Evolutionary conservation across 2,797 vertebrate species (phyloP), one percentile per base, ranked within the genome.

Genomic region (Chaetodon trifasciatus): DNA sequence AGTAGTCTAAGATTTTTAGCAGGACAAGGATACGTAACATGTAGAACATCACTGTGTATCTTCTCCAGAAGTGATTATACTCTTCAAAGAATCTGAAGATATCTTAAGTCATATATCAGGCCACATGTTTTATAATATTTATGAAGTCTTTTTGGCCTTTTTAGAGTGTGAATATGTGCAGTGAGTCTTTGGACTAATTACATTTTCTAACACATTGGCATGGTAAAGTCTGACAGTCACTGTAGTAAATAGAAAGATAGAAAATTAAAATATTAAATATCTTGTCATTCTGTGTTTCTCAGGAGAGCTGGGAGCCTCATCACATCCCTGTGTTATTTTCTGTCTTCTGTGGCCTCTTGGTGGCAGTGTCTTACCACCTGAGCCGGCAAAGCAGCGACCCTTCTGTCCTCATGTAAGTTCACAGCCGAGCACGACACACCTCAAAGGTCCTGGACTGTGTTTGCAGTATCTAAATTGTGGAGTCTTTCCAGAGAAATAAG

Each of bases 271-370:
- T 44, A 55, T n/a, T 15, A 2, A 32, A 53, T 46, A 2, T 44
- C 17, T 44, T 6, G 39, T 76, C 0, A 1, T 70, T 70, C 1
- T 66, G 0, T 79, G 40, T 44, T 47, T 85, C 70, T 46, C 80
- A 99, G 98, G 98, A 99, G 93, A 96, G 96, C 2, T 99, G 98
- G 98, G 98, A 99, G 92, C 97, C 97, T 65, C 98, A 99, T 65
- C 98, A 99, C 95, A 98, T 99, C 95, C 98, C 98, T 10, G 98
- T 99, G 65, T 95, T 99, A 63, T 99, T 99, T 88, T 99, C 98
- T 7, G 93, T 99, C 76, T 99, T 99, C 91, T 99, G 98, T 91
- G 98, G 98, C 87, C 97, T 99, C 67, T 90, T 99, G 94, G 98
- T 99, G 93, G 98, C 98, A 6, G 90, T 98, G 89, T 99, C 98